Evolutionary conservation across 1,140 invertebrate genomes (phyloP).

Genomic region (Pseudobourletiella spinata): DNA sequence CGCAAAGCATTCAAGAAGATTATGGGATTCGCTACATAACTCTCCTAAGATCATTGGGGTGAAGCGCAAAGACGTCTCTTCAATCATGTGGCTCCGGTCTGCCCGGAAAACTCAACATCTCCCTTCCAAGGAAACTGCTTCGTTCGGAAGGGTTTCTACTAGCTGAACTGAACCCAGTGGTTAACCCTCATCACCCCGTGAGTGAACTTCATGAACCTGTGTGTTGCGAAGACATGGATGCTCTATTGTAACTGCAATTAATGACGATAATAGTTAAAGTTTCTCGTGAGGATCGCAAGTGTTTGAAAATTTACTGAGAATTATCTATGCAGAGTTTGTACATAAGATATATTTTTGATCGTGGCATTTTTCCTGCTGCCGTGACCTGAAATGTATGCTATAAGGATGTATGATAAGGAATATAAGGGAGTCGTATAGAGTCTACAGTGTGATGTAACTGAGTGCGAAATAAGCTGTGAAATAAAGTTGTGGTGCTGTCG

Average conservation of each 20-base stretch:
- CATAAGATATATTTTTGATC: not conserved
- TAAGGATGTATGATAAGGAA: not conserved
- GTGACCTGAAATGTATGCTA: not conserved
- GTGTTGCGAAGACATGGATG: too few species aligned
- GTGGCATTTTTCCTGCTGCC: not conserved
- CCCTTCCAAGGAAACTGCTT: too few species aligned
- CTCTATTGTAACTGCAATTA: not conserved
- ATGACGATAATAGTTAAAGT: not conserved
- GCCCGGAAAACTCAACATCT: not conserved
- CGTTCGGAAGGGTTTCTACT: too few species aligned
- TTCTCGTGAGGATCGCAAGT: not conserved
- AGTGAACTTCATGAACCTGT: too few species aligned
- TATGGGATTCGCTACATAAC: slow-evolving; percentile 47
- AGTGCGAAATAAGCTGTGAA: too few species aligned
- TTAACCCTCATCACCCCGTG: too few species aligned
- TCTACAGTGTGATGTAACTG: too few species aligned
- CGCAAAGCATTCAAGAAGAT: slow-evolving; percentile 97
- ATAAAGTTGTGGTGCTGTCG: too few species aligned
- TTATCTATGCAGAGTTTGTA: not conserved
- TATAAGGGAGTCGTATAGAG: not conserved
- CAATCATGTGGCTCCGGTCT: too few species aligned
- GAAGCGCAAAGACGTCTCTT: not conserved
- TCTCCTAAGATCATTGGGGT: too few species aligned
- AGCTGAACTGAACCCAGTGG: too few species aligned
- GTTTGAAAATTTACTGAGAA: not conserved